phyloP scores from a whole-genome alignment of 2,888 invertebrate species.

The Leucophora obtusa region DNA sequence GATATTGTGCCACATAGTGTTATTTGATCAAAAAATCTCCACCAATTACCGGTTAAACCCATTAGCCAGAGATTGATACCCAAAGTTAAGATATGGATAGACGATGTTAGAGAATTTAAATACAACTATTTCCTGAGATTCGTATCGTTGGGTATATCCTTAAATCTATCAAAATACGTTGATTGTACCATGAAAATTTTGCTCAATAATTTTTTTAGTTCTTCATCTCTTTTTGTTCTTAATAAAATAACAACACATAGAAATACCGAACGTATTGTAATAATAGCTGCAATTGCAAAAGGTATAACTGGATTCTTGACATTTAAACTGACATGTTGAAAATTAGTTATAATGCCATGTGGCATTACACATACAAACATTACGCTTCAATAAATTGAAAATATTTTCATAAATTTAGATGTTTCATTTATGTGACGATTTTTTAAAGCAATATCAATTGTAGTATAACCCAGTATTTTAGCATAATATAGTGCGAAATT shows the following conservation, averaged over 20 bases:
- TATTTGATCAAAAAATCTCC: not conserved
- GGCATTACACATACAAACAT: slow-evolving; percentile 7
- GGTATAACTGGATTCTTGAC: slow-evolving; percentile 2
- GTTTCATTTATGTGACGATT: not conserved
- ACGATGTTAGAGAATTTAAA: not conserved
- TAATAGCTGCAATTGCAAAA: not conserved
- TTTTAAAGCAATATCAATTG: slow-evolving; percentile 15
- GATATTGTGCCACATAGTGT: not conserved
- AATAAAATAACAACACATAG: not conserved
- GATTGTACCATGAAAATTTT: slow-evolving; percentile 6
- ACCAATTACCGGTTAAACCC: not conserved
- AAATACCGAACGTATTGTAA: slow-evolving; percentile 1
- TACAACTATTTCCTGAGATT: not conserved
- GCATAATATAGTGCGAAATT: not conserved
- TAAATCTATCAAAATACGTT: slow-evolving; percentile 28
- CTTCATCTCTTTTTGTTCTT: slow-evolving; percentile 4
- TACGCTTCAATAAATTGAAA: not conserved
- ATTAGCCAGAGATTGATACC: not conserved
- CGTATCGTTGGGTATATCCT: not conserved
- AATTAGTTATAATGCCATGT: not conserved
- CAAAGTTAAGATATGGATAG: not conserved
- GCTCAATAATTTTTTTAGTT: not conserved
- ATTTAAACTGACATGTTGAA: not conserved
- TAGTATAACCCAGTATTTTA: not conserved
- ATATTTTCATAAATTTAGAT: not conserved